A percentile compares a stretch with the other conserved stretches of the same genome.
Conservation (phyloP, 2,888 invertebrate species). For the Empis livida region DNA sequence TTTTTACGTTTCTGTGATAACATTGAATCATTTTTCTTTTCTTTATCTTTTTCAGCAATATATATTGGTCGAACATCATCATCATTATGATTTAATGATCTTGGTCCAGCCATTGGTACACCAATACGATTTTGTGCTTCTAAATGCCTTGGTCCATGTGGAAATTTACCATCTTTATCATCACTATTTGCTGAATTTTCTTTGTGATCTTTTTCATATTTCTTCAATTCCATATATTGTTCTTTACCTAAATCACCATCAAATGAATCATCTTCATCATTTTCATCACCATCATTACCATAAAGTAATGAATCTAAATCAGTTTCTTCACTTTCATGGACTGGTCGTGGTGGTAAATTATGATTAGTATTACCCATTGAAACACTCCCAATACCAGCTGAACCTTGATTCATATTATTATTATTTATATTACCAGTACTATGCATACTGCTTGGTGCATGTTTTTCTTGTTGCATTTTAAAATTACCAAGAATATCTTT, state of each 20-base stretch:
- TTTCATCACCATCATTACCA: conserved; percentile 25
- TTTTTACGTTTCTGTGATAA: neutral
- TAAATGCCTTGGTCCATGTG: conserved; percentile 57
- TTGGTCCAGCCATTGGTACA: conserved; percentile 41
- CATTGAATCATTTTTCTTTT: conserved; percentile 5
- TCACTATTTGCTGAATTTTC: neutral
- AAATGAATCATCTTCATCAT: conserved; percentile 15
- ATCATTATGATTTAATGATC: conserved; percentile 34
- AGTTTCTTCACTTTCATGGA: conserved; percentile 34
- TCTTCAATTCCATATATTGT: conserved; percentile 35
- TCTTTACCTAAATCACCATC: conserved; percentile 19
- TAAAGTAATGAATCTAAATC: conserved; percentile 29
- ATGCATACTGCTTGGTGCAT: neutral
- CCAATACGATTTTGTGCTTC: conserved; percentile 42
- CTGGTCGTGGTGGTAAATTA: conserved; percentile 29
- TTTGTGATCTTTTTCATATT: conserved; percentile 20
- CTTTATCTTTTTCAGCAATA: conserved; percentile 17
- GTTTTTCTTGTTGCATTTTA: conserved; percentile 9
- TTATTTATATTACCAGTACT: neutral
- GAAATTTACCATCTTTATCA: conserved; percentile 46
- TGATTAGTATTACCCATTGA: conserved; percentile 14
- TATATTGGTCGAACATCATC: conserved; percentile 29
- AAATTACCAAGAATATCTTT: conserved; percentile 27
- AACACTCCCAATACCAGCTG: neutral
- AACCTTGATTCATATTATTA: neutral